A percentile compares a stretch with the other conserved stretches of the same genome.
These are phyloP conservation scores for Rhopalosiphum nymphaeae DNA, from an alignment of 2,888 invertebrate genomes.

Conservation along the genomic window DNA sequence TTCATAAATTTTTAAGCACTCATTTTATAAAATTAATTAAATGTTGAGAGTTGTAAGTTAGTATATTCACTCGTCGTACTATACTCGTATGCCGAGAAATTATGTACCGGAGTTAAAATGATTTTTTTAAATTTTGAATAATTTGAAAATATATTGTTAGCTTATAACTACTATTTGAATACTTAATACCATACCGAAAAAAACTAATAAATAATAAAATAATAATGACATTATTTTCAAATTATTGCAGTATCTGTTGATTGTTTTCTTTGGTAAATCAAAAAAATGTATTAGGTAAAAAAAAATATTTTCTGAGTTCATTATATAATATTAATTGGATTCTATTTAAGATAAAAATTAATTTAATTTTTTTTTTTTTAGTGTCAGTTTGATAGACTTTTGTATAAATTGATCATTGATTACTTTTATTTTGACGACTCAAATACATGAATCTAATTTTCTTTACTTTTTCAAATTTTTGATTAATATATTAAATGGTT, in stretches of 20 bases:
- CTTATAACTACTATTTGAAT: not conserved
- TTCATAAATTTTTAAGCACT: not conserved
- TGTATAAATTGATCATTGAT: not conserved
- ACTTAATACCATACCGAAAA: not conserved
- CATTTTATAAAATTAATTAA: not conserved
- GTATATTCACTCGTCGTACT: not conserved
- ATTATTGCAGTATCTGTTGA: not conserved
- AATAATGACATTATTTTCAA: not conserved
- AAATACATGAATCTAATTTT: not conserved
- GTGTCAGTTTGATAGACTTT: not conserved
- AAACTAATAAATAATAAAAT: not conserved
- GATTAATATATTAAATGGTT: not conserved
- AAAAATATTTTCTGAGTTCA: not conserved
- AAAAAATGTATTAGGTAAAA: not conserved
- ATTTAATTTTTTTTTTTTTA: not conserved
- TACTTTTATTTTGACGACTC: not conserved
- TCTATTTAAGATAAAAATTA: not conserved
- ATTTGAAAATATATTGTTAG: not conserved
- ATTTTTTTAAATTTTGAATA: not conserved
- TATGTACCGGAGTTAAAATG: not conserved
- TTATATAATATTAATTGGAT: not conserved
- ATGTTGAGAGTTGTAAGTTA: not conserved
- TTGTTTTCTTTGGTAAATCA: not conserved
- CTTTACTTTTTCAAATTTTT: not conserved
- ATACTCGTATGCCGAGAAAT: not conserved